phyloP scores from a whole-genome alignment of 2,888 invertebrate genomes.

The Kryphioiulus occultus region DNA sequence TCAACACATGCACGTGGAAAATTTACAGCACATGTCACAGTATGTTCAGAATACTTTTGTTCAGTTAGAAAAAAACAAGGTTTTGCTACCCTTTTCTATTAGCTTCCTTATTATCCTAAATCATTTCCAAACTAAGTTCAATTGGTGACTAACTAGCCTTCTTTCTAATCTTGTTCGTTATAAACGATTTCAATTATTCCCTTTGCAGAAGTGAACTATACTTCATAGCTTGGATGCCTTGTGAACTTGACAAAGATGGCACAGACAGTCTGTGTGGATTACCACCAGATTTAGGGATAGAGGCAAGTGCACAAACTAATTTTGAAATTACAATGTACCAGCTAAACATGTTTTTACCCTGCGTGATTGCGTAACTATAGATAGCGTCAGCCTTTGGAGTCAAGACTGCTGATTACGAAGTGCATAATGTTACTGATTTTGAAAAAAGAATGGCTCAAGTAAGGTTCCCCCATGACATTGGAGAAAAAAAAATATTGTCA shows the following conservation, averaged over 20 bases:
- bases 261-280: neutral
- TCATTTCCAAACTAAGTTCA: neutral
- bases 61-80: no score
- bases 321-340: neutral
- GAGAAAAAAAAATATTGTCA: no score
- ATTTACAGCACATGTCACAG: neutral
- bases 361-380: neutral
- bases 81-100: no score
- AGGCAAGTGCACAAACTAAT: neutral
- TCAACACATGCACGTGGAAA: neutral
- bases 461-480: no score
- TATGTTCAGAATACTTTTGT: neutral
- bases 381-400: neutral
- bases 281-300: slow-evolving; percentile 11
- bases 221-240: neutral
- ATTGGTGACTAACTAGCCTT: neutral
- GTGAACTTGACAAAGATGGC: neutral
- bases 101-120: no score
- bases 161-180: no score
- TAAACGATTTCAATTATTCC: neutral
- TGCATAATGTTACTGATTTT: neutral
- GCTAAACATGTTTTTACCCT: neutral
- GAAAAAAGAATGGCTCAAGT: neutral
- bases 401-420: neutral
- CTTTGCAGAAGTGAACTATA: neutral